Evolutionary conservation across 2,797 vertebrate species (phyloP), one percentile per base, ranked within the genome.

Genomic region (Sebastiscus albofasciatus): DNA sequence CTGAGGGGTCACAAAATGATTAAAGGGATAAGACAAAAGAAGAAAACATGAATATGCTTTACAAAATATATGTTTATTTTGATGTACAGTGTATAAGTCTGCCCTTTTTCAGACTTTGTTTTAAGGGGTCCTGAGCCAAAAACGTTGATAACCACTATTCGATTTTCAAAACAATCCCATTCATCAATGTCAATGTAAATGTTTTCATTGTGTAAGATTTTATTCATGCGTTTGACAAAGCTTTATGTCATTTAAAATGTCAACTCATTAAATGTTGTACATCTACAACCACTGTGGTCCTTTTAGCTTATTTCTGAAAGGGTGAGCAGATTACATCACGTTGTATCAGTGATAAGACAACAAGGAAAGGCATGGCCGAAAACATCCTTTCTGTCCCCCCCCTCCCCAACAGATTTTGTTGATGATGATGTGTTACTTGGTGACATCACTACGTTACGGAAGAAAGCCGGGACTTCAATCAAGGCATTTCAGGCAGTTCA

Each of bases 261-360:
- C 1, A 79, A 74, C 20, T 62, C 6, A 83, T 81, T 83, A 81
- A 89, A 90, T 13, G 2, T 75, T 64, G 18, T 54, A 29, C 11
- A 54, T 42, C 2, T 65, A 29, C 33, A 84, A 27, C 36, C 55
- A 27, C 4, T 75, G 42, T 67, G 42, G 27, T 80, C n/a, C 58
- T 71, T 13, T 74, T 52, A 59, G 42, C 27, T 62, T 8, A 49
- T 14, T 42, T 31, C 14, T 67, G 24, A 52, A 18, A 36, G 16
- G 16, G 12, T 20, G 5, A 62, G 54, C 24, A 75, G 34, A 67
- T 62, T 7, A 49, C n/a, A 52, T 39, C 42, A 20, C 10, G 11
- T 18, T 29, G 4, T 22, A 12, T 34, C 54, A 36, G 49, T 18
- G 18, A 69, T 9, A 49, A 58, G 20, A 29, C n/a, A 42, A 67